Evolutionary conservation across 2,113 vertebrate genomes (phyloP).

Genomic region (Anser cygnoides): DNA sequence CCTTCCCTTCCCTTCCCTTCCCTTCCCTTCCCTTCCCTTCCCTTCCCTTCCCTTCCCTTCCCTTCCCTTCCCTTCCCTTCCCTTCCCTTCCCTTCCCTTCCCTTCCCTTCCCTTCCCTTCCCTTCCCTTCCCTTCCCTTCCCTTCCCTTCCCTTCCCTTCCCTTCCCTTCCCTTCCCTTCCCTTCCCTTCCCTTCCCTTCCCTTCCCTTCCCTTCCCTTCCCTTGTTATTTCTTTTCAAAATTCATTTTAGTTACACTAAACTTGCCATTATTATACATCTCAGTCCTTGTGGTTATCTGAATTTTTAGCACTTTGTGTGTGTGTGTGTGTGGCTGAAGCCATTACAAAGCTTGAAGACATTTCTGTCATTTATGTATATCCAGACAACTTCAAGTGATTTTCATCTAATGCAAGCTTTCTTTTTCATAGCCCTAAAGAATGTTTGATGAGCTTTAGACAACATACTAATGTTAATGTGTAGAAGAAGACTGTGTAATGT

Average conservation of each 20-base stretch:
- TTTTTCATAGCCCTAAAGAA: background rate
- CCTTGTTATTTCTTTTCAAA: constrained; percentile 4
- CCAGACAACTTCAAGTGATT: background rate
- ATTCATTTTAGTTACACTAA: background rate
- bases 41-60: no score
- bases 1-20: no score
- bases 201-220: no score
- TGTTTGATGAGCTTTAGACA: constrained; percentile 4
- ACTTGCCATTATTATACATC: background rate
- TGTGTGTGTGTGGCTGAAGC: background rate
- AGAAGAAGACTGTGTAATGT: background rate
- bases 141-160: no score
- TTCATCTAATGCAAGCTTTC: background rate
- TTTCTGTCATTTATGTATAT: constrained; percentile 17
- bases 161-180: no score
- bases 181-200: background rate
- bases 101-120: no score
- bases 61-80: no score
- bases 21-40: no score
- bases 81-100: no score
- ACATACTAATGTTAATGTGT: background rate
- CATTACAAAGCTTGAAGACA: constrained; percentile 8
- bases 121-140: no score
- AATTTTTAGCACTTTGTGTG: background rate
- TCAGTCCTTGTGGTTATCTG: background rate